Conservation (phyloP, 2,113 vertebrate species). For the Mesoclemmys tuberculata region DNA sequence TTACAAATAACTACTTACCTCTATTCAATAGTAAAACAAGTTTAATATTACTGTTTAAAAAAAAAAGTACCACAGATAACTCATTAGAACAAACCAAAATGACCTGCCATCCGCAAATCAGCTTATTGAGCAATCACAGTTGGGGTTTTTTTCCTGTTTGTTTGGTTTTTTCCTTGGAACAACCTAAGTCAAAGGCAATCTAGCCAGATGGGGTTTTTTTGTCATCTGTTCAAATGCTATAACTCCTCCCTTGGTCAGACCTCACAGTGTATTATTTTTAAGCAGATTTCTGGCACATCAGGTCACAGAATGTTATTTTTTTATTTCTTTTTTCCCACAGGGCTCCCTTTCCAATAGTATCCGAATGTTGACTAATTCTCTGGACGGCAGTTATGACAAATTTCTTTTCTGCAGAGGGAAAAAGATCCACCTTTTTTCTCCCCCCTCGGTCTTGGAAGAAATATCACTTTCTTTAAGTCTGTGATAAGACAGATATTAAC, state of each 20-base stretch:
- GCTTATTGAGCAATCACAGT: conserved; percentile 48
- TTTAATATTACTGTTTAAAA: conserved; percentile 73
- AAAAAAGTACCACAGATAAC: conserved; percentile 81
- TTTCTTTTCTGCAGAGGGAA: neutral
- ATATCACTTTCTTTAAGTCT: conserved; percentile 49
- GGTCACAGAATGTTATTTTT: conserved; percentile 11
- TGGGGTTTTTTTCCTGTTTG: neutral
- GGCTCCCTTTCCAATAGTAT: conserved; percentile 58
- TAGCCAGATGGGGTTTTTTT: neutral
- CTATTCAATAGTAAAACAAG: conserved; percentile 65
- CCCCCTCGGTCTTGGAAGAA: conserved; percentile 48
- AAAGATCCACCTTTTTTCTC: neutral
- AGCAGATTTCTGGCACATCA: conserved; percentile 25
- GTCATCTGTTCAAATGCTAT: neutral
- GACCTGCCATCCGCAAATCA: conserved; percentile 58
- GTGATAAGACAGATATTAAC: conserved; percentile 43
- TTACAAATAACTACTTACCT: conserved; percentile 67
- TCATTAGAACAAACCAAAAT: conserved; percentile 52
- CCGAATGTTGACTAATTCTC: conserved; percentile 8
- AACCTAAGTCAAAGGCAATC: conserved; percentile 17
- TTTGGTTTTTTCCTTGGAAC: neutral
- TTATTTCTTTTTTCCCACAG: conserved; percentile 11
- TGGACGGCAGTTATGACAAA: neutral
- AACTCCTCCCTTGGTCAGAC: conserved; percentile 28
- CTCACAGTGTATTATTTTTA: conserved; percentile 32